phyloP scores from a whole-genome alignment of 2,888 invertebrate species.

The Athrips mouffetella region DNA sequence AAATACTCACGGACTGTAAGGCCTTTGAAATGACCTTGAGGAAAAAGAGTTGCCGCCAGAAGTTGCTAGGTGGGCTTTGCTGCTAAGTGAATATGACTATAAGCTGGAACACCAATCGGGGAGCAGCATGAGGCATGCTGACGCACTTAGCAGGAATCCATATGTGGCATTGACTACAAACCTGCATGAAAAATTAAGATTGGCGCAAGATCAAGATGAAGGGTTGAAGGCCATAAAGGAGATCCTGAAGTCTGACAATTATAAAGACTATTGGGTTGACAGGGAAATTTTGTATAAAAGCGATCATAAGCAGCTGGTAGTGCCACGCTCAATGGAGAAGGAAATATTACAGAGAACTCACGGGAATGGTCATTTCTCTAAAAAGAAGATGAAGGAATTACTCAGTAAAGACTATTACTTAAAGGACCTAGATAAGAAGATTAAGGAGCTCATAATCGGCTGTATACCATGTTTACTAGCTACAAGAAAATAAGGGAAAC shows the following conservation, averaged over 20 bases:
- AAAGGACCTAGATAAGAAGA: background rate
- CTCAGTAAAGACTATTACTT: too few species aligned
- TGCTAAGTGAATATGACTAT: constrained; percentile 32
- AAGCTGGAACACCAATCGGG: constrained; percentile 28
- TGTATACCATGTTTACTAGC: background rate
- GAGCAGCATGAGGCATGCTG: constrained; percentile 33
- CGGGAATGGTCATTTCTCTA: too few species aligned
- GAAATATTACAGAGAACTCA: too few species aligned
- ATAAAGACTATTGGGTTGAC: background rate
- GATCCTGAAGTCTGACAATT: background rate
- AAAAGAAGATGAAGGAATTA: too few species aligned
- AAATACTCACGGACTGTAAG: constrained; percentile 11
- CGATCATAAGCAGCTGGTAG: background rate
- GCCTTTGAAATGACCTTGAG: constrained; percentile 20
- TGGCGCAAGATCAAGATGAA: constrained; percentile 1
- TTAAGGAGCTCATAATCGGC: background rate
- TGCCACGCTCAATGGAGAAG: background rate
- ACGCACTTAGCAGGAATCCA: constrained; percentile 25
- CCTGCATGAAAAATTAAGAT: background rate
- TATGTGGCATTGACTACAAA: background rate
- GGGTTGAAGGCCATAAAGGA: background rate
- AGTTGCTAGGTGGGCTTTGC: constrained; percentile 35
- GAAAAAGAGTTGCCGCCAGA: constrained; percentile 28
- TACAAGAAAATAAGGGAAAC: background rate
- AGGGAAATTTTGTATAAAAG: background rate